Conservation (phyloP, 2,113 vertebrate genomes). For the Lampris megalopsis region DNA sequence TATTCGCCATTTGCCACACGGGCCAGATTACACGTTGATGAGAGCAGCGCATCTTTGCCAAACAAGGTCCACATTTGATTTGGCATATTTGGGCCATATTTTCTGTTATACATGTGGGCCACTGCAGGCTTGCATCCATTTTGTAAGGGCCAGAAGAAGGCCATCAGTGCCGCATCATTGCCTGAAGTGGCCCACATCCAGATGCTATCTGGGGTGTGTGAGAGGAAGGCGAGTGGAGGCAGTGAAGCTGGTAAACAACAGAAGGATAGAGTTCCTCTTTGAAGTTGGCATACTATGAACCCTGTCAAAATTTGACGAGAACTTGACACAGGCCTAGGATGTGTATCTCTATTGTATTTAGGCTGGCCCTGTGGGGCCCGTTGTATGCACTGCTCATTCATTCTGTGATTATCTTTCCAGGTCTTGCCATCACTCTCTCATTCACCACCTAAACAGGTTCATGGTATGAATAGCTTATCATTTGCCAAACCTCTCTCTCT, state of each 20-base stretch:
- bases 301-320: slow-evolving; percentile 76
- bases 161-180: too few relatives aligned
- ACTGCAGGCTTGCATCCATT: too few relatives aligned
- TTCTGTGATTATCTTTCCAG: slow-evolving; percentile 28
- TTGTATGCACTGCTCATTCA: slow-evolving; percentile 11
- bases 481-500: slow-evolving; percentile 27
- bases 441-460: slow-evolving; percentile 19
- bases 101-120: too few relatives aligned
- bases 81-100: too few relatives aligned
- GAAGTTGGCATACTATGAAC: slow-evolving; percentile 39
- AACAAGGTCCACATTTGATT: too few relatives aligned
- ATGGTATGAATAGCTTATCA: slow-evolving; percentile 40
- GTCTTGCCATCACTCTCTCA: slow-evolving; percentile 25
- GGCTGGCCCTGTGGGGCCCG: background rate
- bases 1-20: too few relatives aligned
- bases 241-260: slow-evolving; percentile 43
- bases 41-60: too few relatives aligned
- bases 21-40: too few relatives aligned
- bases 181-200: too few relatives aligned
- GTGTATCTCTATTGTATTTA: background rate
- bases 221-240: slow-evolving; percentile 8
- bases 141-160: too few relatives aligned
- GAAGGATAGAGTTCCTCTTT: slow-evolving; percentile 56
- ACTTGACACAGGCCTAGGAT: slow-evolving; percentile 61
- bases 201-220: background rate